Evolutionary conservation across 2,113 vertebrate genomes (phyloP).

Genomic region (Plotosus lineatus): DNA sequence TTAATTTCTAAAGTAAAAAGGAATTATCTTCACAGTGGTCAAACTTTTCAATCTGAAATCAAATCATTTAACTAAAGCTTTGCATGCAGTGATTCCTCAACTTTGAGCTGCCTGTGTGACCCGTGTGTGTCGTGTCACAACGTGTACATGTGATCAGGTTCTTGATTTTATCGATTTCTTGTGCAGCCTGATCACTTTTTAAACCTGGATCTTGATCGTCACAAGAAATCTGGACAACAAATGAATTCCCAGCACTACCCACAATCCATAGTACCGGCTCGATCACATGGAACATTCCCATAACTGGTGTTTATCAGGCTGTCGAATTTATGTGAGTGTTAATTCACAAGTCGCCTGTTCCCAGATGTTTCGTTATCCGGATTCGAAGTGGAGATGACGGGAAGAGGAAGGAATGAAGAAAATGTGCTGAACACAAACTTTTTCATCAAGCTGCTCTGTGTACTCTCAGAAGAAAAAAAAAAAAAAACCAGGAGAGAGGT

Average conservation of each 20-base stretch:
- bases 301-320: background rate
- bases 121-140: background rate
- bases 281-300: background rate
- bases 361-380: background rate
- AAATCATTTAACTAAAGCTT: too few species aligned
- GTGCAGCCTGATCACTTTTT: background rate
- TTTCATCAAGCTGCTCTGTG: background rate
- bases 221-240: background rate
- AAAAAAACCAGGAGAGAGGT: too few species aligned
- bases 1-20: too few species aligned
- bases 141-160: background rate
- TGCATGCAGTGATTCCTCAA: background rate
- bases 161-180: background rate
- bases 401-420: conserved; percentile 17
- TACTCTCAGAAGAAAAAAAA: background rate
- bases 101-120: background rate
- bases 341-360: background rate
- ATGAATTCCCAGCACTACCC: background rate
- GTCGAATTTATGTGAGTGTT: background rate
- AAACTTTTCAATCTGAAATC: too few species aligned
- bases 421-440: conserved; percentile 31
- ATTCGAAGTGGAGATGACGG: background rate
- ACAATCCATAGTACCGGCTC: too few species aligned
- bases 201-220: background rate
- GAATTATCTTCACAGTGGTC: too few species aligned